Evolutionary conservation across 2,888 invertebrate species (phyloP).

Genomic region (Xestia rhomboidea): DNA sequence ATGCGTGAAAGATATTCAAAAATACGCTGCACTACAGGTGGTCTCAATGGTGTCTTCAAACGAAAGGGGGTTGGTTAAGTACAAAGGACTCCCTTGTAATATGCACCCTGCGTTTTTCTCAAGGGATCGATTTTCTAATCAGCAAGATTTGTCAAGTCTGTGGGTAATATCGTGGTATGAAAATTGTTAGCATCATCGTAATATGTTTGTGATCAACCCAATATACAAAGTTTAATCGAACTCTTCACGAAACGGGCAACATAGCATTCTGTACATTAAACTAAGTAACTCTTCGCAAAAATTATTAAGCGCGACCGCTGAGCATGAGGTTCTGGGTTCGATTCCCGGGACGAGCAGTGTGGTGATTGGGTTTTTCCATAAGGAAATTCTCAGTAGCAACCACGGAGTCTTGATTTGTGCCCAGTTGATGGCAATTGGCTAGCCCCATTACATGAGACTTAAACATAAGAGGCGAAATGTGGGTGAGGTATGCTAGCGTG

Average conservation of each 20-base stretch:
- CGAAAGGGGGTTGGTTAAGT: constrained; percentile 37
- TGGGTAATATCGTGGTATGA: background rate
- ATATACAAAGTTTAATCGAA: too few species aligned
- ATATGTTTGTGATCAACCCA: too few species aligned
- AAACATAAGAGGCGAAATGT: background rate
- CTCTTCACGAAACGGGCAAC: too few species aligned
- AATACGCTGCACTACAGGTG: constrained; percentile 52
- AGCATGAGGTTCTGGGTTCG: too few species aligned
- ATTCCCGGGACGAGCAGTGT: too few species aligned
- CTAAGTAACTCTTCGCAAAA: too few species aligned
- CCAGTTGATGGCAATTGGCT: too few species aligned
- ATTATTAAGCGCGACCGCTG: too few species aligned
- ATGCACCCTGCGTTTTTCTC: constrained; percentile 57
- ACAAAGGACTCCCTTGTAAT: constrained; percentile 40
- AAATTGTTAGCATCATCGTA: background rate
- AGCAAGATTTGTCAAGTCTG: constrained; percentile 45
- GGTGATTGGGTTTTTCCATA: background rate
- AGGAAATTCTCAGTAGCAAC: background rate
- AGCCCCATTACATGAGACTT: too few species aligned
- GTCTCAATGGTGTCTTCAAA: constrained; percentile 55
- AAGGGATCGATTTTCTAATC: constrained; percentile 53
- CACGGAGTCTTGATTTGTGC: too few species aligned
- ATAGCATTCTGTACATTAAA: too few species aligned
- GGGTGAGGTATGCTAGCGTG: too few species aligned
- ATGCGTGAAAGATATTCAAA: constrained; percentile 56